A percentile compares a stretch with the other conserved stretches of the same genome.
Evolutionary conservation across 1,140 invertebrate genomes (phyloP).

Genomic region (Drosophila burlai): DNA sequence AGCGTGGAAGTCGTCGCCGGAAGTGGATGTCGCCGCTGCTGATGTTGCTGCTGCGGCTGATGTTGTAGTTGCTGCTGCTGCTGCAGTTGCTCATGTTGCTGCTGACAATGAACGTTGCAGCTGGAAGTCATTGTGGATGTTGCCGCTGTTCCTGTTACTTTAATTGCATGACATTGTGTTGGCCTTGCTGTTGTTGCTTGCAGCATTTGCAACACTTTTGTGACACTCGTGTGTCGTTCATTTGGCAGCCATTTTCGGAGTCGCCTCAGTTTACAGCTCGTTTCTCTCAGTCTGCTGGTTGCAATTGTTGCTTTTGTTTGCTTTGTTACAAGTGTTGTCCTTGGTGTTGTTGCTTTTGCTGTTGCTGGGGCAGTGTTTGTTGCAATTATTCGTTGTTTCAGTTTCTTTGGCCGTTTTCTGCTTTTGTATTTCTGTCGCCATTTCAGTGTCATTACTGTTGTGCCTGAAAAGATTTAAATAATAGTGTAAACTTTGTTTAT

Average conservation of each 20-base stretch:
- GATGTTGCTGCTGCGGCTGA: constrained; percentile 40
- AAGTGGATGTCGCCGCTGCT: constrained; percentile 57
- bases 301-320: constrained; percentile 38
- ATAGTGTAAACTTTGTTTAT: too few species aligned
- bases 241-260: constrained; percentile 58
- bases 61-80: constrained; percentile 32
- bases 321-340: constrained; percentile 10
- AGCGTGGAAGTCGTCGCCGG: constrained; percentile 41
- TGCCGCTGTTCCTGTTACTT: constrained; percentile 53
- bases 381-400: constrained; percentile 71
- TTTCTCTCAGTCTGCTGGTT: constrained; percentile 67
- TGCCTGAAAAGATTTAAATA: constrained; percentile 42
- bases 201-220: constrained; percentile 68
- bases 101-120: constrained; percentile 56
- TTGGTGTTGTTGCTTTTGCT: constrained; percentile 39
- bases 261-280: constrained; percentile 38
- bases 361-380: constrained; percentile 64
- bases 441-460: constrained; percentile 82
- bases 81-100: constrained; percentile 46
- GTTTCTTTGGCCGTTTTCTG: constrained; percentile 82
- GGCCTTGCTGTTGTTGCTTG: constrained; percentile 43
- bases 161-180: constrained; percentile 78
- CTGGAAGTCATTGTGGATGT: constrained; percentile 57
- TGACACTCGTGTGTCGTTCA: constrained; percentile 65
- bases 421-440: constrained; percentile 84